Evolutionary conservation across 2,113 vertebrate species (phyloP).

Genomic region (Cygnus atratus): DNA sequence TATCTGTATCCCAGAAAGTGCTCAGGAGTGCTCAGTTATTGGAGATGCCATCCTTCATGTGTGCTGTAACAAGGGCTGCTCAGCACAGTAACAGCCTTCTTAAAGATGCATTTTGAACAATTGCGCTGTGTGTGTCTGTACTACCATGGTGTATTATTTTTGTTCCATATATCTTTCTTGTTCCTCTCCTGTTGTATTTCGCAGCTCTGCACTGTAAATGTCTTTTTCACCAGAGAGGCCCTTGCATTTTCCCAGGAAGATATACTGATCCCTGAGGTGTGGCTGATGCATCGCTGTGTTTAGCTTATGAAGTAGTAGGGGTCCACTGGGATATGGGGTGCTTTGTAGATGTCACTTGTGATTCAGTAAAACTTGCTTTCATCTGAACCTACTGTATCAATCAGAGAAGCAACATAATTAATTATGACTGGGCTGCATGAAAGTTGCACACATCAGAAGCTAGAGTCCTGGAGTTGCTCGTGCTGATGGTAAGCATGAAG

Average conservation of each 20-base stretch:
- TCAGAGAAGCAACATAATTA: neutral
- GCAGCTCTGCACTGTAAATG: neutral
- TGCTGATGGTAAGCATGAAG: neutral
- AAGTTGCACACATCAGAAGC: neutral
- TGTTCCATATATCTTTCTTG: rapidly evolving
- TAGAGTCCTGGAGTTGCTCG: neutral
- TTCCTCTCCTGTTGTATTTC: neutral
- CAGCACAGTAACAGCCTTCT: neutral
- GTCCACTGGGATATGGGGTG: neutral
- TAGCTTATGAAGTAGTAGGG: neutral
- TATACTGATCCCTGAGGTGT: neutral
- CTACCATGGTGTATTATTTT: neutral
- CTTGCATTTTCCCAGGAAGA: neutral
- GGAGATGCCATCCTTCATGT: neutral
- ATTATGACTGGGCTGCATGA: constrained; percentile 35
- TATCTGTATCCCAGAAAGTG: neutral
- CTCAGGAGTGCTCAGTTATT: neutral
- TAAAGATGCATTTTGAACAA: neutral
- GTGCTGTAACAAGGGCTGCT: neutral
- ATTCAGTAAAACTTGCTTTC: constrained; percentile 1
- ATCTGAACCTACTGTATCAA: constrained; percentile 16
- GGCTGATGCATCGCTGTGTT: constrained; percentile 1
- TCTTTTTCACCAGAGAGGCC: neutral
- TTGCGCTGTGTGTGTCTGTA: neutral
- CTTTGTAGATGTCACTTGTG: constrained; percentile 39